Conservation (phyloP, 1,140 invertebrate species). For the Halesus radiatus region DNA sequence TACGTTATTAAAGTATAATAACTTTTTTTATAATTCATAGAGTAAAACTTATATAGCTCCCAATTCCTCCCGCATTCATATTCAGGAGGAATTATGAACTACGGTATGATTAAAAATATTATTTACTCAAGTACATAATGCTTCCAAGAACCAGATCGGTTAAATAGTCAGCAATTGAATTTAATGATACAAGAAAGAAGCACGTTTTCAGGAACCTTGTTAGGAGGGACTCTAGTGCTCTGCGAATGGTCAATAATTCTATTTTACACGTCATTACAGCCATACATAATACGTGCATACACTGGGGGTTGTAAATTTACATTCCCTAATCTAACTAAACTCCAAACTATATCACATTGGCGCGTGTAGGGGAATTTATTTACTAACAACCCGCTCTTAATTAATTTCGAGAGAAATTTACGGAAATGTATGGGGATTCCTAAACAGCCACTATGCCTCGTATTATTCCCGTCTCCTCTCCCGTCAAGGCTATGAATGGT, state of each 20-base stretch:
- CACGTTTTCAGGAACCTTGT: too few species aligned
- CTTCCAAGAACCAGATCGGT: too few species aligned
- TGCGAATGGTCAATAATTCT: background rate
- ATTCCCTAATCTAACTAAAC: background rate
- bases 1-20: too few species aligned
- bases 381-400: constrained; percentile 9
- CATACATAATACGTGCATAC: background rate
- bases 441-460: background rate
- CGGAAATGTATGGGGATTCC: constrained; percentile 7
- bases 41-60: too few species aligned
- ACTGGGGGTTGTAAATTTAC: background rate
- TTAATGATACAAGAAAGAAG: too few species aligned
- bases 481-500: background rate
- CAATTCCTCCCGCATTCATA: too few species aligned
- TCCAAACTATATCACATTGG: background rate
- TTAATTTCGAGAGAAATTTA: constrained; percentile 8
- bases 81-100: too few species aligned
- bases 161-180: too few species aligned
- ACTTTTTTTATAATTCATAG: too few species aligned
- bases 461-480: background rate
- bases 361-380: background rate
- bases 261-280: background rate
- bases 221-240: too few species aligned
- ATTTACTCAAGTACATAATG: too few species aligned
- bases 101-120: too few species aligned